phyloP scores from a whole-genome alignment of 1,140 invertebrate species.

The Calliopsis andreniformis region DNA sequence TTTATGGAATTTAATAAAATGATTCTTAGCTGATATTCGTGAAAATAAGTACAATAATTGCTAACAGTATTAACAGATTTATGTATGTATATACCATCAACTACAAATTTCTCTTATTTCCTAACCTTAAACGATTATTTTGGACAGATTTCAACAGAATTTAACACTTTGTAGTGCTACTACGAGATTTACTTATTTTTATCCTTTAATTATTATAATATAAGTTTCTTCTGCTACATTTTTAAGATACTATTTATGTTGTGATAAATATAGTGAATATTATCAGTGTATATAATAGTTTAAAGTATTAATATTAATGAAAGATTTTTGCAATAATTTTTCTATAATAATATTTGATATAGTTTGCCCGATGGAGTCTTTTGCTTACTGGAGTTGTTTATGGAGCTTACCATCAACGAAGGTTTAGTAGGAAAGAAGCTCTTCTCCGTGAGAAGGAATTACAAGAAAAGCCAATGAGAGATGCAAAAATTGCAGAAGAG shows the following conservation, averaged over 20 bases:
- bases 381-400: constrained; percentile 86
- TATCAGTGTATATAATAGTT: no score
- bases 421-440: constrained; percentile 86
- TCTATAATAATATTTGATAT: constrained; percentile 63
- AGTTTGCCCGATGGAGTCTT: constrained; percentile 89
- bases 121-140: not conserved
- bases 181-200: not conserved
- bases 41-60: constrained; percentile 48
- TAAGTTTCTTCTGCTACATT: not conserved
- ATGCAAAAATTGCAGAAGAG: constrained; percentile 86
- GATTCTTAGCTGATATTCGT: constrained; percentile 1
- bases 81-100: no score
- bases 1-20: constrained; percentile 60
- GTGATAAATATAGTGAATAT: not conserved
- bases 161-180: constrained; percentile 35
- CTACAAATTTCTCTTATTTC: not conserved
- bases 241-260: constrained; percentile 12
- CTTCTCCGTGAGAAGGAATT: constrained; percentile 85
- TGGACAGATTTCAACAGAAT: not conserved
- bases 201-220: not conserved
- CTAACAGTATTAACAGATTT: not conserved
- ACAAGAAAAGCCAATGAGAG: constrained; percentile 85
- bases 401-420: constrained; percentile 86
- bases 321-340: constrained; percentile 27
- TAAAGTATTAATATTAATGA: no score